These are phyloP conservation scores for Tribolium freemani DNA, from an alignment of 2,888 invertebrate genomes.

Conservation along the genomic window DNA sequence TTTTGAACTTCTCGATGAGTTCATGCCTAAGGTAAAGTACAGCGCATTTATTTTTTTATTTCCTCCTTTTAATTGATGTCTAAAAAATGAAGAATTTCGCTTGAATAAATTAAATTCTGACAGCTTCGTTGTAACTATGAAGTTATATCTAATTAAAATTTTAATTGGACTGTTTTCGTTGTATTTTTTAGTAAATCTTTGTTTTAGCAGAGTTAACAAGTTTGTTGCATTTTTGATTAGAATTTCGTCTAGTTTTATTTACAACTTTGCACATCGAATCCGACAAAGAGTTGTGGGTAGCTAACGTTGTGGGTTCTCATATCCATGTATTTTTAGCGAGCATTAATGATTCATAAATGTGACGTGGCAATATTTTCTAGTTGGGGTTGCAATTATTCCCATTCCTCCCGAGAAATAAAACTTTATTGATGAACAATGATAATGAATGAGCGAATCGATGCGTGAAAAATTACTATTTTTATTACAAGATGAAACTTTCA, in stretches of 20 bases:
- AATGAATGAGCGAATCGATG: neutral
- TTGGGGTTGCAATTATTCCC: neutral
- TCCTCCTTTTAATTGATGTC: constrained; percentile 7
- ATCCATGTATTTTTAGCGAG: constrained; percentile 23
- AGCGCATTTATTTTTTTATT: neutral
- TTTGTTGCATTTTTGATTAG: neutral
- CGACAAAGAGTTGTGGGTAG: constrained; percentile 27
- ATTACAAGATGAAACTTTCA: too few species aligned
- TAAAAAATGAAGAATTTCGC: constrained; percentile 7
- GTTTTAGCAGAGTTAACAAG: neutral
- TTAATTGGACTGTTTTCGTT: constrained; percentile 15
- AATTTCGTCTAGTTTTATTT: neutral
- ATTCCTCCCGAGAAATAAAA: neutral
- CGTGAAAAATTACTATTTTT: too few species aligned
- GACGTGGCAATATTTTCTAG: constrained; percentile 28
- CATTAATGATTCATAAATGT: constrained; percentile 33
- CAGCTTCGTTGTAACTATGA: neutral
- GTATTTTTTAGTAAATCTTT: constrained; percentile 1
- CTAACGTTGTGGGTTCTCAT: constrained; percentile 26
- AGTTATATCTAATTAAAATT: constrained; percentile 19
- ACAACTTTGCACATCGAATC: constrained; percentile 14
- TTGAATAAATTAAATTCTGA: constrained; percentile 1
- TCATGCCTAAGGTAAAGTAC: neutral
- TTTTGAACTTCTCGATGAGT: neutral
- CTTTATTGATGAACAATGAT: neutral